Percentiles rank a stretch among this genome's conserved stretches.
phyloP scores from a whole-genome alignment of 2,888 invertebrate genomes.

The Acronicta alni region DNA sequence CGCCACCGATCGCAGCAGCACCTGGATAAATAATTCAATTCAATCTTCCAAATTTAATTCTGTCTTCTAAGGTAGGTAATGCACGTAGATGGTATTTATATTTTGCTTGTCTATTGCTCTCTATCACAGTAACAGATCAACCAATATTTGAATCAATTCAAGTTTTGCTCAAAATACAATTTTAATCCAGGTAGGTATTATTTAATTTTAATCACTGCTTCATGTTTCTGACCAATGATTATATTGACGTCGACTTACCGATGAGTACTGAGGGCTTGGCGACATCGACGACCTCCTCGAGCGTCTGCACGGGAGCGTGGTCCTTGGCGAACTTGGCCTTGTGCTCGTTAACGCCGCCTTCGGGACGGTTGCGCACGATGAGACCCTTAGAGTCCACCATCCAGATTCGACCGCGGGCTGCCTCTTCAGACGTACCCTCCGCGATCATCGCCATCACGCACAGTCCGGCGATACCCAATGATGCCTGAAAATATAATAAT shows the following conservation, averaged over 20 bases:
- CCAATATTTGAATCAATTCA: no score
- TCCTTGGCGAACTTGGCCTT: slow-evolving; percentile 95
- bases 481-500: slow-evolving; percentile 90
- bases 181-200: no score
- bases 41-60: no score
- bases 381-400: slow-evolving; percentile 99
- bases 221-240: no score
- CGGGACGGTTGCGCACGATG: slow-evolving; percentile 95
- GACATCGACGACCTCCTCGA: slow-evolving; percentile 94
- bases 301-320: slow-evolving; percentile 92
- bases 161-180: no score
- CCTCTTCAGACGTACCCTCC: slow-evolving; percentile 93
- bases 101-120: no score
- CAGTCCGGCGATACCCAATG: slow-evolving; percentile 97
- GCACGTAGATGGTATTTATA: no score
- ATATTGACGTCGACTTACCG: slow-evolving; percentile 85
- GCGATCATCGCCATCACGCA: slow-evolving; percentile 97
- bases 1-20: slow-evolving; percentile 97
- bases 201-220: no score
- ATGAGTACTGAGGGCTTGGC: slow-evolving; percentile 97
- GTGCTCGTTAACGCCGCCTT: slow-evolving; percentile 94
- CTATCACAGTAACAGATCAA: no score
- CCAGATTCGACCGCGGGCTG: slow-evolving; percentile 96
- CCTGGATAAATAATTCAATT: slow-evolving; percentile 84
- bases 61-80: no score